Evolutionary conservation across 92 coral and sea anemone species (phyloP), one percentile per base, ranked within the genome.

Genomic region (Palythoa grandis): DNA sequence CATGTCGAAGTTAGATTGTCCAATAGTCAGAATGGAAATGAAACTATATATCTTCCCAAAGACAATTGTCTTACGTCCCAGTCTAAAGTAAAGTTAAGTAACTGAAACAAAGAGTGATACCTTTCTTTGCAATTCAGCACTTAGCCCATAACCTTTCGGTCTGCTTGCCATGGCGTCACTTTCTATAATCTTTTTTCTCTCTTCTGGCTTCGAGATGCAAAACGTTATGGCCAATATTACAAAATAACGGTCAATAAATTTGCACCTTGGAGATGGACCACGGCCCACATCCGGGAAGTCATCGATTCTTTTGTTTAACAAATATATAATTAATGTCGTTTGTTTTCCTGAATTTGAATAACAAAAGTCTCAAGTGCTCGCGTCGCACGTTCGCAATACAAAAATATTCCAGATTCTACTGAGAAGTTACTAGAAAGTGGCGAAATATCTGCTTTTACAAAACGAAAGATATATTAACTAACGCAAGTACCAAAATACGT

Each of bases 141-240:
- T 89, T 92, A 95, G 69, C 5, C 98, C 98, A 68, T 77, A 95
- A 1, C 98, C 98, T 79, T 90, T 93, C 16, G 98, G 98, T 89
- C 98, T 86, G 23, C 84, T 50, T 37, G 98, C 97, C 98, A 95
- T 95, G 48, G 4, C 2, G 2, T n/a, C 9, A 65, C 19, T 69
- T 37, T 11, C 37, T 29, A 37, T 4, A 65, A 25, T 12, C 25
- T 16, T 69, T 0, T 12, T 13, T 69, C 74, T 35, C 43, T 69
- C 43, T 69, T 69, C n/a, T 69, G 39, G 6, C 40, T 17, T 69
- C 11, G 24, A n/a, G 65, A 3, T 16, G 15, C 43, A 20, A 20
- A 23, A 29, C 73, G 24, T 2, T 69, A 16, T 40, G 8, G 19
- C 39, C 19, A 29, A 69, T 69, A 69, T 69, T 37, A 19, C 47